phyloP scores from a whole-genome alignment of 2,888 invertebrate species.

The Ormyrus labotus region DNA sequence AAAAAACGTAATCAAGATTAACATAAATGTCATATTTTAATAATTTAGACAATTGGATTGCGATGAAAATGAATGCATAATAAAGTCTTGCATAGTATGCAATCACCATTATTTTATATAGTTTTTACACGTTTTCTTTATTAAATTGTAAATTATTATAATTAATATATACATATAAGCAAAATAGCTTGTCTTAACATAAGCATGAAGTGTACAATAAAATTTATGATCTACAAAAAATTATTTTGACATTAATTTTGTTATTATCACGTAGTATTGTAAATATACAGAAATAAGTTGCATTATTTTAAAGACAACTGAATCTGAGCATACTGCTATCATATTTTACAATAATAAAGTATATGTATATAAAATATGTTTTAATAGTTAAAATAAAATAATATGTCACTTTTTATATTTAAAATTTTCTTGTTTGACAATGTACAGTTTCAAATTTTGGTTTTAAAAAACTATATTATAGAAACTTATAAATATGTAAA shows the following conservation, averaged over 20 bases:
- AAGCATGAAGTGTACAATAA: constrained; percentile 31
- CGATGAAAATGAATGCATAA: constrained; percentile 17
- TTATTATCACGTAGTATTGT: constrained; percentile 35
- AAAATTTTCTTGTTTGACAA: constrained; percentile 7
- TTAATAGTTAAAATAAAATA: constrained; percentile 9
- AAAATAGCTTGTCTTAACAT: constrained; percentile 31
- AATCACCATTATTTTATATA: constrained; percentile 41
- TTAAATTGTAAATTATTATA: constrained; percentile 50
- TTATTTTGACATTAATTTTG: constrained; percentile 33
- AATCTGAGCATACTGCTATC: constrained; percentile 44
- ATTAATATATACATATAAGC: constrained; percentile 12
- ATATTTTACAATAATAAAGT: constrained; percentile 18
- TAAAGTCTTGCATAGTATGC: constrained; percentile 27
- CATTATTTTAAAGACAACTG: constrained; percentile 41
- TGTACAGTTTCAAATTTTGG: background rate
- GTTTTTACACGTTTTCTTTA: constrained; percentile 45
- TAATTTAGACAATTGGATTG: constrained; percentile 22
- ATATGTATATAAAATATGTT: constrained; percentile 19
- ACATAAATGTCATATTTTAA: constrained; percentile 16
- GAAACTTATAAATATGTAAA: constrained; percentile 1
- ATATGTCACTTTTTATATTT: constrained; percentile 5
- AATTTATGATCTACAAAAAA: constrained; percentile 25
- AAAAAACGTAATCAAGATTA: constrained; percentile 30
- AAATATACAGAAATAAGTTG: constrained; percentile 15
- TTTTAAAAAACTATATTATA: constrained; percentile 8